Percentiles rank a stretch among this genome's conserved stretches.
These are phyloP conservation scores for Zootoca vivipara DNA, from an alignment of 2,113 vertebrate species.

Conservation along the genomic window DNA sequence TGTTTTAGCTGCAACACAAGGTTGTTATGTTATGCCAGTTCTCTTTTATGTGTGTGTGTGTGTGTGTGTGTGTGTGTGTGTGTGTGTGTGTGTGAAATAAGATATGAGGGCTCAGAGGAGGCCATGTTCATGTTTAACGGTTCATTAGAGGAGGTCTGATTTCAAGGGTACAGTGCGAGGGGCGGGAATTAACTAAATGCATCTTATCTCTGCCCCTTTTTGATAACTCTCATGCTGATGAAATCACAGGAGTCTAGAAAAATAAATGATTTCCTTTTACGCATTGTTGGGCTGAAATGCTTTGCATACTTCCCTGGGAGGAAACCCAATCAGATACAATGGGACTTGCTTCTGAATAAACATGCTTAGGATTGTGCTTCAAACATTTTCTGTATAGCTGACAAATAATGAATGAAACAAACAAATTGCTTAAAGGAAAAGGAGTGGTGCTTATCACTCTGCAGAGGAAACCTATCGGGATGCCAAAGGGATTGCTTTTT, in stretches of 20 bases:
- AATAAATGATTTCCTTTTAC: conserved; percentile 33
- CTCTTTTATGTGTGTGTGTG: too few species aligned
- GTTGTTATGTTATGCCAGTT: too few species aligned
- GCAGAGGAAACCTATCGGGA: not conserved
- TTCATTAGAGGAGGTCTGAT: conserved; percentile 26
- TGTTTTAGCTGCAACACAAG: not conserved
- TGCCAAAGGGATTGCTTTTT: conserved; percentile 17
- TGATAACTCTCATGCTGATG: conserved; percentile 27
- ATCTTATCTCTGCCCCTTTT: not conserved
- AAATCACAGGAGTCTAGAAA: conserved; percentile 13
- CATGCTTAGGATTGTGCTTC: not conserved
- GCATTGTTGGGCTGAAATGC: not conserved
- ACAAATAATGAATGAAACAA: conserved; percentile 12
- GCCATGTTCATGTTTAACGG: conserved; percentile 3
- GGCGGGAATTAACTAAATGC: not conserved
- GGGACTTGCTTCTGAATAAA: not conserved
- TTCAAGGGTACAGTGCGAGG: conserved; percentile 13
- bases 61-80: not conserved
- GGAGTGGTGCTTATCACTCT: conserved; percentile 4
- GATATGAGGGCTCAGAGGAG: not conserved
- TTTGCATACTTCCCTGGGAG: not conserved
- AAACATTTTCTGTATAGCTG: conserved; percentile 30
- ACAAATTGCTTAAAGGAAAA: conserved; percentile 29
- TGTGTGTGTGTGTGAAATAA: not conserved
- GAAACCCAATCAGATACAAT: not conserved